Evolutionary conservation across 2,113 vertebrate species (phyloP), one percentile per base, ranked within the genome.

Genomic region (Hirundichthys speculiger): DNA sequence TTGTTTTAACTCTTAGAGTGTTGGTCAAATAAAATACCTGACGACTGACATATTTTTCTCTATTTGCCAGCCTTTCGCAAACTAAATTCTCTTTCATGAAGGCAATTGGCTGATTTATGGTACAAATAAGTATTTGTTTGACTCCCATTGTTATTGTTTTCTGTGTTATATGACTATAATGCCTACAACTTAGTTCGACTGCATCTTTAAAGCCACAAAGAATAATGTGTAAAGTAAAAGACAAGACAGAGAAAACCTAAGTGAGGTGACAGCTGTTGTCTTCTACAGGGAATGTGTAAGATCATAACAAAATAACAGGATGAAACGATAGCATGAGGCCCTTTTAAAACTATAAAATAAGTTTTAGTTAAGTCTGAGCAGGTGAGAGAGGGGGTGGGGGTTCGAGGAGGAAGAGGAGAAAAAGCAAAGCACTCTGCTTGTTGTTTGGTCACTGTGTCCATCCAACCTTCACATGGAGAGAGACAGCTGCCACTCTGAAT

Each of bases 401-500:
- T 46, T 41, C 19, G 27, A 62, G 22, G 42, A 49, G 40, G 69
- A 67, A 21, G 39, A 55, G 27, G 53, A 62, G 53, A 34, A 48
- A 42, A 49, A 60, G 49, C 21, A 50, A 51, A 45, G 65, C 53
- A 68, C 45, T 65, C 65, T 45, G 68, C 73, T 79, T 83, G 69
- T 85, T 89, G 81, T 87, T 85, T 90, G 82, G 84, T 88, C 83
- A 73, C 79, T 80, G 82, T 84, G 84, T 82, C 86, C 73, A 51
- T 80, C 69, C 80, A 79, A 85, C 60, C 62, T 76, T 75, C 88
- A 87, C 75, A 80, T 73, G 77, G 85, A 85, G 85, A 84, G 83
- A 87, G 85, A 80, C 90, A 90, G 87, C 88, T 90, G 88, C 87
- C 86, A 86, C 75, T 86, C 77, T 91, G 90, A 91, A 91, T 91